Conservation (phyloP, 2,113 vertebrate genomes). For the Sebastes schlegelii region DNA sequence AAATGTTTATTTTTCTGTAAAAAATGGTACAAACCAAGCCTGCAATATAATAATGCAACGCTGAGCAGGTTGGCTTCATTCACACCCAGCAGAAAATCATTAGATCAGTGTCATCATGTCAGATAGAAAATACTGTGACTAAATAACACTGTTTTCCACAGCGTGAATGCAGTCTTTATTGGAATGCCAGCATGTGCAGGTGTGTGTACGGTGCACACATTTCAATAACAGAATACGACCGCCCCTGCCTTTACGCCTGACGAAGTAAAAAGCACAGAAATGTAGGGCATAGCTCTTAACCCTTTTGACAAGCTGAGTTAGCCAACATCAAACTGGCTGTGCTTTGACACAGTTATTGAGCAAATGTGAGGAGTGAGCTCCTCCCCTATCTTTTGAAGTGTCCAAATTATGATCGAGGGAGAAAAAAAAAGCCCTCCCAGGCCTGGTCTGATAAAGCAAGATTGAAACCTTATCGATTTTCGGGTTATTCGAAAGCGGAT, state of each 20-base stretch:
- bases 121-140: background rate
- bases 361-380: slow-evolving; percentile 43
- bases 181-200: slow-evolving; percentile 18
- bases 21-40: background rate
- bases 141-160: background rate
- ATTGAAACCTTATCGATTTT: slow-evolving; percentile 62
- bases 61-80: background rate
- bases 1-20: background rate
- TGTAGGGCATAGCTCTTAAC: slow-evolving; percentile 62
- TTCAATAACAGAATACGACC: slow-evolving; percentile 48
- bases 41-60: background rate
- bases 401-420: slow-evolving; percentile 52
- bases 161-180: slow-evolving; percentile 23
- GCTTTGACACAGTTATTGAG: slow-evolving; percentile 51
- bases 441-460: slow-evolving; percentile 46
- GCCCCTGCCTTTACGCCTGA: slow-evolving; percentile 34
- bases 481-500: slow-evolving; percentile 56
- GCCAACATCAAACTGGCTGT: slow-evolving; percentile 50
- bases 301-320: slow-evolving; percentile 49
- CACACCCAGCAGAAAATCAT: background rate
- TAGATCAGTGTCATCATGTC: slow-evolving; percentile 7
- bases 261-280: slow-evolving; percentile 59
- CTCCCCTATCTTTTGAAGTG: slow-evolving; percentile 55
- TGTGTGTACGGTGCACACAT: slow-evolving; percentile 7
- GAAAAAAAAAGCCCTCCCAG: slow-evolving; percentile 5